phyloP scores from a whole-genome alignment of 2,113 vertebrate genomes.

The Condylura cristata region DNA sequence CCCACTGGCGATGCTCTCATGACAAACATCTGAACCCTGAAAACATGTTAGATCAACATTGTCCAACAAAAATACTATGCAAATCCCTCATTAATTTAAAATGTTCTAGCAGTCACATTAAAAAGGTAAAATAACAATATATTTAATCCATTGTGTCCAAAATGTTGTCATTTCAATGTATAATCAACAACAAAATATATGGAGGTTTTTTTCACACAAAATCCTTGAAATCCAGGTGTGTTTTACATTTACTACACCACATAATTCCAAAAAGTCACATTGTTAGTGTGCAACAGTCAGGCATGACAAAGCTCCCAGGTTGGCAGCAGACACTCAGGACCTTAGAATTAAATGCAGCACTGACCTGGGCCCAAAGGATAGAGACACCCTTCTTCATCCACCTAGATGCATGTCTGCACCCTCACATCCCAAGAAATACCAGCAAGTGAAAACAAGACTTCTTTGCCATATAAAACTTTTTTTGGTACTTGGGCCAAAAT shows the following conservation, averaged over 20 bases:
- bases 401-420: neutral
- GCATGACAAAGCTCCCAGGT: neutral
- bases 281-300: neutral
- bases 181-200: neutral
- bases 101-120: neutral
- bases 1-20: conserved; percentile 59
- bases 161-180: neutral
- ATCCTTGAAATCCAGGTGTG: neutral
- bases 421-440: neutral
- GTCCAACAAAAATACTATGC: neutral
- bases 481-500: neutral
- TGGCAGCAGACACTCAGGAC: neutral
- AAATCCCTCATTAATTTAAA: neutral
- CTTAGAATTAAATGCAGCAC: neutral
- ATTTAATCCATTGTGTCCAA: neutral
- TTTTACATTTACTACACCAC: neutral
- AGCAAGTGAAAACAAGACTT: neutral
- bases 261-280: neutral
- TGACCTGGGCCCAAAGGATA: neutral
- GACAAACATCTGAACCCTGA: neutral
- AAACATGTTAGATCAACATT: neutral
- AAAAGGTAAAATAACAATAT: neutral
- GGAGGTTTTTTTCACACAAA: neutral
- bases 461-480: neutral
- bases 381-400: neutral